Evolutionary conservation across 2,113 vertebrate species (phyloP), one percentile per base, ranked within the genome.

Genomic region (Calyptommatus sinebrachiatus): DNA sequence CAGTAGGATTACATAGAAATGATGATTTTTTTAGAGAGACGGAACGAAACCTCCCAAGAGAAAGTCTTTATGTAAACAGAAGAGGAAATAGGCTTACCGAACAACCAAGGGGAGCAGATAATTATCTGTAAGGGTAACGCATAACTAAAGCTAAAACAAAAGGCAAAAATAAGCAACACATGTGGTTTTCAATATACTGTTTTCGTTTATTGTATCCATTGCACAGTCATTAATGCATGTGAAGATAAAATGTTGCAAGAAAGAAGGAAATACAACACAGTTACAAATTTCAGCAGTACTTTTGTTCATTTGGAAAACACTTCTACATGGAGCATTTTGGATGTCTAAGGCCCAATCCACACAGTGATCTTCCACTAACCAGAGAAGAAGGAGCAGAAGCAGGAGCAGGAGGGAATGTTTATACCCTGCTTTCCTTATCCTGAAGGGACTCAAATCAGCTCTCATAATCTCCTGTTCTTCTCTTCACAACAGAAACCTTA

Each of bases 1-100:
- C 84, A 91, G 90, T 80, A 88, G 86, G 89, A 91, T 91, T 90
- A 92, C 85, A 81, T 62, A 90, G 82, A 92, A 91, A 91, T 88
- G 87, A 89, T 89, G 71, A 89, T 85, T 86, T 91, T 90, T 41
- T 41, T 41, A 41, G 35, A 77, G 81, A 91, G 84, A 89, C 86
- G 79, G 87, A 86, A 85, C 84, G 83, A 88, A 66, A 90, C 78
- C 60, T 93, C 86, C 84, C 82, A 85, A 76, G 83, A 85, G 78
- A 88, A 80, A 71, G 26, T 80, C 85, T 90, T 93, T 91, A 90
- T 92, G 89, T 76, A 91, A 84, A 92, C 85, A 53, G 76, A 82
- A 45, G 79, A 80, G 80, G 82, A 86, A 91, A 85, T 86, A 88
- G 86, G 87, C 87, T 84, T 85, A 88, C 79, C 82, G 86, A 87